Evolutionary conservation across 2,113 vertebrate species (phyloP).

Genomic region (Oxyruncus cristatus): DNA sequence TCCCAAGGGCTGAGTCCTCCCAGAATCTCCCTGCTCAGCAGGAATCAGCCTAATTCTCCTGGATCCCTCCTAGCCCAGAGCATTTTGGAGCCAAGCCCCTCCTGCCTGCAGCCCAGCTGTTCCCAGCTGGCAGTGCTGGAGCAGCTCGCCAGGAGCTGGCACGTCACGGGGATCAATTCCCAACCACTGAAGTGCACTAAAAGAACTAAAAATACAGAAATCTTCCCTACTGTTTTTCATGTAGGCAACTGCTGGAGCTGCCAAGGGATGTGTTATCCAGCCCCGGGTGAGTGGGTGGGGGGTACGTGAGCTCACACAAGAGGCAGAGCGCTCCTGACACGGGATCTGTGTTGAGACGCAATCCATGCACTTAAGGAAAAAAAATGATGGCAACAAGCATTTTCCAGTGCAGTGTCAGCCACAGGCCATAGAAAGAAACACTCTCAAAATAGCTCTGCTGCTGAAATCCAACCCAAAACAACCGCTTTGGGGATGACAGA

Average conservation of each 20-base stretch:
- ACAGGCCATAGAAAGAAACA: neutral
- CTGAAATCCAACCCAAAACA: neutral
- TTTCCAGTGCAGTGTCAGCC: neutral
- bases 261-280: neutral
- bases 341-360: neutral
- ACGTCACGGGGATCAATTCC: neutral
- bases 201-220: neutral
- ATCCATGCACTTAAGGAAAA: neutral
- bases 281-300: neutral
- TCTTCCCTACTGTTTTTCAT: neutral
- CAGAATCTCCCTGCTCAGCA: neutral
- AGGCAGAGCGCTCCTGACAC: neutral
- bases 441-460: neutral
- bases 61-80: neutral
- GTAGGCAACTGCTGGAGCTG: neutral
- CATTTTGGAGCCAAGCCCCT: neutral
- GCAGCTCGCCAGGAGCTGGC: neutral
- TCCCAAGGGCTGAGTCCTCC: neutral
- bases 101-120: neutral
- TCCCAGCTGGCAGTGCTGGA: accelerated
- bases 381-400: neutral
- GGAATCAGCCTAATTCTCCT: neutral
- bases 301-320: neutral
- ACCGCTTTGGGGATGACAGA: neutral
- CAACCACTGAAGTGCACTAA: neutral